phyloP scores from a whole-genome alignment of 2,888 invertebrate species.

The Apotomis capreana region DNA sequence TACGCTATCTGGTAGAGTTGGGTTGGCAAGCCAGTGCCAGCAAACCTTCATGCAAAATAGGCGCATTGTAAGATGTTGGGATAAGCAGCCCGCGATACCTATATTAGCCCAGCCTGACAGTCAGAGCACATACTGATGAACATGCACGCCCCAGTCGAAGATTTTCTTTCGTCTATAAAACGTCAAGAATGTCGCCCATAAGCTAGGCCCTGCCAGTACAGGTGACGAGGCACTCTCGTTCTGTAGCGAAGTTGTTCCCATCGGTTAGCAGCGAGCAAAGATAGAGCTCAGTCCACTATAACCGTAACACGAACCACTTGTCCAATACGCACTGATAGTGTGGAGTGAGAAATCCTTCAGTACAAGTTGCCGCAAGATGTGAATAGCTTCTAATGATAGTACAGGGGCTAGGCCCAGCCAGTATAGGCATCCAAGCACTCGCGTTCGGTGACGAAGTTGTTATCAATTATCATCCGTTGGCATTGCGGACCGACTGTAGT shows the following conservation, averaged over 20 bases:
- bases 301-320: too few relatives aligned
- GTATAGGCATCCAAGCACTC: constrained; percentile 46
- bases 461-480: constrained; percentile 50
- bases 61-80: too few relatives aligned
- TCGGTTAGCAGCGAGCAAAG: constrained; percentile 47
- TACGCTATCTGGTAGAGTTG: too few relatives aligned
- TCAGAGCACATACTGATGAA: too few relatives aligned
- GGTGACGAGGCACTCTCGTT: constrained; percentile 52
- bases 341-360: neutral
- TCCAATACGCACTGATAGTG: too few relatives aligned
- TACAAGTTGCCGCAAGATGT: neutral
- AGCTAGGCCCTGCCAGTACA: constrained; percentile 32
- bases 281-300: constrained; percentile 49
- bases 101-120: too few relatives aligned
- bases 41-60: too few relatives aligned
- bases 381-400: neutral
- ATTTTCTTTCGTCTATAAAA: too few relatives aligned
- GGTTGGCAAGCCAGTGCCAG: too few relatives aligned
- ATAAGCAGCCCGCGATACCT: too few relatives aligned
- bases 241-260: constrained; percentile 62
- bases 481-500: constrained; percentile 36
- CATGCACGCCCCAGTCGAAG: too few relatives aligned
- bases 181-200: neutral
- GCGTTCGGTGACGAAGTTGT: constrained; percentile 40
- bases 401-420: constrained; percentile 11